These are phyloP conservation scores for Hirudo medicinalis DNA, from an alignment of 1,140 invertebrate species.

Conservation along the genomic window DNA sequence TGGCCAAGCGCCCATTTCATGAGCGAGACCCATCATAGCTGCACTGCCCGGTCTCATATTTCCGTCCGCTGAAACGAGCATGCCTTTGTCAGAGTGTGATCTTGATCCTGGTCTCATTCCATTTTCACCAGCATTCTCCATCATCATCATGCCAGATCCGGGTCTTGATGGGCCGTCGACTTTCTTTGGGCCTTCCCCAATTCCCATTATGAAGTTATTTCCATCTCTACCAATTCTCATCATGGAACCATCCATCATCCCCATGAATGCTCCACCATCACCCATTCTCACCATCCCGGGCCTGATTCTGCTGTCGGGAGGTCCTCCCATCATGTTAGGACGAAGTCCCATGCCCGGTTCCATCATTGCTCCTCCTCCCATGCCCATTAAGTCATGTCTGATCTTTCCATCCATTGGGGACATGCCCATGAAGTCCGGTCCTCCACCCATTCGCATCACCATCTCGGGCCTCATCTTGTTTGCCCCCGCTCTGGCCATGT, in stretches of 20 bases:
- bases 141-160: constrained; percentile 9
- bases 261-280: constrained; percentile 32
- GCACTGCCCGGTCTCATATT: not conserved
- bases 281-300: constrained; percentile 30
- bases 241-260: constrained; percentile 26
- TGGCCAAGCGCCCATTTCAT: no score
- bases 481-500: constrained; percentile 14
- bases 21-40: no score
- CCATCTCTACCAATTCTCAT: constrained; percentile 12
- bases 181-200: not conserved
- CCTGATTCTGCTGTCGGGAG: constrained; percentile 24
- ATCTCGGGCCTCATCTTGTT: not conserved
- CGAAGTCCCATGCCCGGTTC: constrained; percentile 25
- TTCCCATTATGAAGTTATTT: constrained; percentile 6
- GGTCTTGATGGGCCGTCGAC: constrained; percentile 2
- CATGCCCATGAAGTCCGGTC: constrained; percentile 14
- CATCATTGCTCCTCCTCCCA: constrained; percentile 27
- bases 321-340: constrained; percentile 24
- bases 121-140: not conserved
- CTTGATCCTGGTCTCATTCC: constrained; percentile 6
- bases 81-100: not conserved
- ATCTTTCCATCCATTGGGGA: constrained; percentile 8
- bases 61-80: constrained; percentile 2
- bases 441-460: constrained; percentile 13
- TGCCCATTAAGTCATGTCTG: constrained; percentile 33